Conservation (phyloP, 1,140 invertebrate genomes). For the Caenorhabditis briggsae region DNA sequence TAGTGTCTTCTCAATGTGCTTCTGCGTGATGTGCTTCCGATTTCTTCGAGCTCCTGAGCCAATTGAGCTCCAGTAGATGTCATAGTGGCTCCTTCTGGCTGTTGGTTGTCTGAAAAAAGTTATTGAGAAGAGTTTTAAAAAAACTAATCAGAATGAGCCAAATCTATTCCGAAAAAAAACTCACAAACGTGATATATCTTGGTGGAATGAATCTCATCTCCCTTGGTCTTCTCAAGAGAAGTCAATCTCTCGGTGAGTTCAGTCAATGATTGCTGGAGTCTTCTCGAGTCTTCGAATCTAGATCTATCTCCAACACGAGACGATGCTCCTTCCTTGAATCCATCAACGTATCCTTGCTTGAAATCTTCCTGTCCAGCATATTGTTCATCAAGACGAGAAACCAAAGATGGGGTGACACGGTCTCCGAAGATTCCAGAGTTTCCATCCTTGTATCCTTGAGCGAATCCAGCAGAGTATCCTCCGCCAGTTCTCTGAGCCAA, state of each 20-base stretch:
- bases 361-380: constrained; percentile 78
- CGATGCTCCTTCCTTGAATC: constrained; percentile 76
- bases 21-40: constrained; percentile 73
- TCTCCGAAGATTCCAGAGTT: constrained; percentile 76
- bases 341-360: constrained; percentile 76
- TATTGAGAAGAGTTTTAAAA: not conserved
- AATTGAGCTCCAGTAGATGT: constrained; percentile 71
- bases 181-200: constrained; percentile 78
- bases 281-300: constrained; percentile 73
- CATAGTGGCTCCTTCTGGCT: constrained; percentile 69
- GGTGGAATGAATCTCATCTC: constrained; percentile 77
- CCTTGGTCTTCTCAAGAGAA: constrained; percentile 74
- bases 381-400: constrained; percentile 75
- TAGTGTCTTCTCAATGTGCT: constrained; percentile 77
- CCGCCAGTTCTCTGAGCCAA: constrained; percentile 71
- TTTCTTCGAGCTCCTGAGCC: constrained; percentile 73
- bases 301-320: constrained; percentile 61
- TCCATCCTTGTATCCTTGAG: constrained; percentile 77
- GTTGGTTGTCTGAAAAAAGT: constrained; percentile 72
- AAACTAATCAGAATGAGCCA: too few species aligned
- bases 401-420: constrained; percentile 72
- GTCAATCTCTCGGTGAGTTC: constrained; percentile 76
- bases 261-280: constrained; percentile 75
- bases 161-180: too few species aligned
- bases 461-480: constrained; percentile 77